These are phyloP conservation scores for Macropodus opercularis DNA, from an alignment of 2,797 vertebrate genomes.

Conservation along the genomic window DNA sequence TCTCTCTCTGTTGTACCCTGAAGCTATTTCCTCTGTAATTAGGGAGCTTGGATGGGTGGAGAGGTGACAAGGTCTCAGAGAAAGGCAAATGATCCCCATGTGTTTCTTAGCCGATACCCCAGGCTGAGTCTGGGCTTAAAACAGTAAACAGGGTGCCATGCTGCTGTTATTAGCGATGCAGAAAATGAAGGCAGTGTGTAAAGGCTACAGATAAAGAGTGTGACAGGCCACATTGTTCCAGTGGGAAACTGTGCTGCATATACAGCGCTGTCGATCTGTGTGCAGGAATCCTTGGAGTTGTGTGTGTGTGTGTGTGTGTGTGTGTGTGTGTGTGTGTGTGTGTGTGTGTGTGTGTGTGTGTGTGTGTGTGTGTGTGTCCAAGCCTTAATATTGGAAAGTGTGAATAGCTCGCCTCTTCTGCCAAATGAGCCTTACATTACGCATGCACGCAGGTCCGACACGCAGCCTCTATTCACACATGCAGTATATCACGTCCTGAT, in stretches of 20 bases:
- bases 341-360: too few relatives aligned
- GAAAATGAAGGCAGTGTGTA: constrained; percentile 21
- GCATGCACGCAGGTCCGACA: too few relatives aligned
- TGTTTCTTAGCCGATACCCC: constrained; percentile 48
- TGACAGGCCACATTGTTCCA: constrained; percentile 21
- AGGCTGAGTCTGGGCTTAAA: constrained; percentile 45
- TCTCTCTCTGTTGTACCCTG: constrained; percentile 40
- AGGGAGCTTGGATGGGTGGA: constrained; percentile 53
- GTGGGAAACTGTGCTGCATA: constrained; percentile 16
- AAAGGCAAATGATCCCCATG: constrained; percentile 61
- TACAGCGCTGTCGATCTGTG: constrained; percentile 20
- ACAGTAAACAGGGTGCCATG: constrained; percentile 45
- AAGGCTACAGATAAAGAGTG: constrained; percentile 40
- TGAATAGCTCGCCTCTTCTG: too few relatives aligned
- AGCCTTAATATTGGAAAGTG: too few relatives aligned
- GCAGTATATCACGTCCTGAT: not conserved
- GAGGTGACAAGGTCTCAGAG: constrained; percentile 62
- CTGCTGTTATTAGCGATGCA: constrained; percentile 28
- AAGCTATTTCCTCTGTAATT: constrained; percentile 68
- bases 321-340: too few relatives aligned
- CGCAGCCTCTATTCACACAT: not conserved
- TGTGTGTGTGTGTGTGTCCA: constrained; percentile 32
- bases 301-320: too few relatives aligned
- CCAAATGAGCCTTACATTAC: not conserved
- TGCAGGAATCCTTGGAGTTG: constrained; percentile 41